Percentiles rank a stretch among this genome's conserved stretches.
Conservation (phyloP, 2,797 vertebrate species). For the Glossophaga mutica region DNA sequence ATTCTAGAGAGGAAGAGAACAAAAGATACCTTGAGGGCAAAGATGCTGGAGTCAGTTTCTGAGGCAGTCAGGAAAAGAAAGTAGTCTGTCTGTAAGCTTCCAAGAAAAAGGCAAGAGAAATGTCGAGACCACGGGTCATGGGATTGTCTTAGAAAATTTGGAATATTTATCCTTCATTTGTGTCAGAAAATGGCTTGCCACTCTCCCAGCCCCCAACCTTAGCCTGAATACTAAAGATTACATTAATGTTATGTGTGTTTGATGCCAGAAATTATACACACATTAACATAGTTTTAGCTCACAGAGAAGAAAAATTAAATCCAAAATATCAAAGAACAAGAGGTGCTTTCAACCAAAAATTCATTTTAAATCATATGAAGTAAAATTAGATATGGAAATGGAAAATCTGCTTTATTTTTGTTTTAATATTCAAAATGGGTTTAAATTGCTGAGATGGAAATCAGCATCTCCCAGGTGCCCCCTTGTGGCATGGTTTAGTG, state of each 20-base stretch:
- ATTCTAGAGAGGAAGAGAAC: neutral
- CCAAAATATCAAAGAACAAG: neutral
- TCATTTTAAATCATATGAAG: slow-evolving; percentile 4
- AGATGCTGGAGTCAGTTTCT: neutral
- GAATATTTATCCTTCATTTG: neutral
- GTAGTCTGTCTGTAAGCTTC: neutral
- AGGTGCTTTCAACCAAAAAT: slow-evolving; percentile 13
- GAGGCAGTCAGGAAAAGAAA: neutral
- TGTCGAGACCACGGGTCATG: neutral
- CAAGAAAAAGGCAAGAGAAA: neutral
- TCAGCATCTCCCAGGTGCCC: slow-evolving; percentile 9
- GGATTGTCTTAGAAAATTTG: neutral
- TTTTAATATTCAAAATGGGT: slow-evolving; percentile 8
- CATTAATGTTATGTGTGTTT: neutral
- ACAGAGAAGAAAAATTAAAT: slow-evolving; percentile 20
- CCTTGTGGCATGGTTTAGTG: slow-evolving; percentile 34
- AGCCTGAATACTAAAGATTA: neutral
- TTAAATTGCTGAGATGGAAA: neutral
- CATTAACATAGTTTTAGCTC: neutral
- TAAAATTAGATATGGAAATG: neutral
- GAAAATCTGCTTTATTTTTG: slow-evolving; percentile 20
- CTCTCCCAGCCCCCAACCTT: neutral
- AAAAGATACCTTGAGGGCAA: neutral
- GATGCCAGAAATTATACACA: neutral
- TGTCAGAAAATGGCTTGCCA: neutral